Evolutionary conservation across 2,797 vertebrate species (phyloP).

Genomic region (Syngnathus rostellatus): DNA sequence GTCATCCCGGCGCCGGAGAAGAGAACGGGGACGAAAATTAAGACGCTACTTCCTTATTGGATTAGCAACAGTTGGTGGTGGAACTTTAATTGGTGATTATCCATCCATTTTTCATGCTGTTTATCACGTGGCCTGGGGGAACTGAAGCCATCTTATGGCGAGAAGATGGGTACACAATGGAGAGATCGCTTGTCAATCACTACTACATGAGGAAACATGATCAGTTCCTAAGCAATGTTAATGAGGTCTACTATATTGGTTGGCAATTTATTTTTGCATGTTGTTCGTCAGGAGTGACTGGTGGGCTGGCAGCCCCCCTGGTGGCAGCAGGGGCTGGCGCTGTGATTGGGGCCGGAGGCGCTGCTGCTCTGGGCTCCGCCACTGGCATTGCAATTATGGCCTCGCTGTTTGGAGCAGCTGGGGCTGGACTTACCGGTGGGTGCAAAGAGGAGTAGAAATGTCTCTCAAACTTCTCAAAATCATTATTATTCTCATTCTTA

Average conservation of each 20-base stretch:
- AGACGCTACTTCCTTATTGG: constrained; percentile 90
- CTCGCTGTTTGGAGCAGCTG: constrained; percentile 91
- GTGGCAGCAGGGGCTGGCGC: constrained; percentile 86
- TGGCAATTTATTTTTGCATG: neutral
- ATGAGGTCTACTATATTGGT: neutral
- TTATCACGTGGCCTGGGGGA: neutral
- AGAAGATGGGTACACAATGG: neutral
- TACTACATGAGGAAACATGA: neutral
- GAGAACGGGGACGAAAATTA: constrained; percentile 78
- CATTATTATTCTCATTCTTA: neutral
- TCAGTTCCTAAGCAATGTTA: neutral
- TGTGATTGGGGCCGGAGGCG: constrained; percentile 85
- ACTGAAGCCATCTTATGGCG: neutral
- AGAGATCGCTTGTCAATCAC: neutral
- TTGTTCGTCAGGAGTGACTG: constrained; percentile 79
- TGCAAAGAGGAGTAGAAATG: neutral
- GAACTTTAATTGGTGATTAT: constrained; percentile 85
- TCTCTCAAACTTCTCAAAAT: neutral
- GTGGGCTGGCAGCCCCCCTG: constrained; percentile 87
- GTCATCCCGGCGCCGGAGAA: constrained; percentile 73
- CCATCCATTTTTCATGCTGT: neutral
- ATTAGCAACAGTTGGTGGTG: constrained; percentile 86
- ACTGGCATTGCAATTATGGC: constrained; percentile 91
- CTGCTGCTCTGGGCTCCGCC: constrained; percentile 81
- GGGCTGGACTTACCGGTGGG: constrained; percentile 88